These are phyloP conservation scores for Minunthozetes semirufus DNA, from an alignment of 2,888 invertebrate species.

Conservation along the genomic window DNA sequence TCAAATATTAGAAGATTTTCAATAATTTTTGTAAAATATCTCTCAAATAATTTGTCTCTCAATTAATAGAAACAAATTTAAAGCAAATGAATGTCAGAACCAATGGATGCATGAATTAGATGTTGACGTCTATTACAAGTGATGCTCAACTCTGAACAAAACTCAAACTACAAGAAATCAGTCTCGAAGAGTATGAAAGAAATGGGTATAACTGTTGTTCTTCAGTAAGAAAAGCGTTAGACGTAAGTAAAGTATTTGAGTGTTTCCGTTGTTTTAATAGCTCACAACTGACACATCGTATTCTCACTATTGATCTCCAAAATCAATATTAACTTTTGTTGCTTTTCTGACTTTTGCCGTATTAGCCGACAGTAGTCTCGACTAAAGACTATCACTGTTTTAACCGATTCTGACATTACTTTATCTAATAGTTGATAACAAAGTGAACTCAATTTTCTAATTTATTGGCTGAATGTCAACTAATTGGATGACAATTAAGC, in stretches of 20 bases:
- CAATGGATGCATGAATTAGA: not conserved
- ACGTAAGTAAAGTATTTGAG: not conserved
- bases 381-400: too few relatives aligned
- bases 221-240: not conserved
- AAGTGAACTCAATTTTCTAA: too few relatives aligned
- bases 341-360: too few relatives aligned
- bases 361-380: too few relatives aligned
- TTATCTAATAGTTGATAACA: too few relatives aligned
- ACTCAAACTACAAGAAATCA: not conserved
- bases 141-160: not conserved
- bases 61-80: not conserved
- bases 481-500: too few relatives aligned
- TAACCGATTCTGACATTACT: too few relatives aligned
- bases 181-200: not conserved
- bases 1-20: not conserved
- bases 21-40: not conserved
- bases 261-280: slow-evolving; percentile 2
- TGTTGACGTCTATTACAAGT: not conserved
- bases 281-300: not conserved
- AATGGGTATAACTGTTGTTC: not conserved
- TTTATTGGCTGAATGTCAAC: too few relatives aligned
- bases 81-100: not conserved
- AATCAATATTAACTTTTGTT: slow-evolving; percentile 2
- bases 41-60: not conserved
- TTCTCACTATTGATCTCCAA: not conserved